Percentiles rank a stretch among this genome's conserved stretches.
These are phyloP conservation scores for Baronia brevicornis DNA, from an alignment of 2,888 invertebrate species.

Conservation along the genomic window DNA sequence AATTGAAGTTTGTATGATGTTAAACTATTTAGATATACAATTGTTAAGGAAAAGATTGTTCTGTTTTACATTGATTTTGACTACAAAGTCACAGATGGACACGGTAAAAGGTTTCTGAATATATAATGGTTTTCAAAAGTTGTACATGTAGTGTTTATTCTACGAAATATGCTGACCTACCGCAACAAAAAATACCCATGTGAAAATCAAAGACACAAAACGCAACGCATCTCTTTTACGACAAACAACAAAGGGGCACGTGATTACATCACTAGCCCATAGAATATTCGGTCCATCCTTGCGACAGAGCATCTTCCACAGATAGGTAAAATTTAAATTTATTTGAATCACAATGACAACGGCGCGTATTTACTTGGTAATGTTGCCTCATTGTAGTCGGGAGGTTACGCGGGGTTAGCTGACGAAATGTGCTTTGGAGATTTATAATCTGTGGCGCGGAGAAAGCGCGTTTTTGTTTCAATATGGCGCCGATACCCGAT, in stretches of 20 bases:
- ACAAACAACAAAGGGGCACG: constrained; percentile 5
- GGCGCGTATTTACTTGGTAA: constrained; percentile 61
- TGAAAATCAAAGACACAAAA: constrained; percentile 1
- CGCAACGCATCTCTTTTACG: not conserved
- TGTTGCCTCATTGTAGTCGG: constrained; percentile 42
- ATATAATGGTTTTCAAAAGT: no score
- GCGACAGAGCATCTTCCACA: constrained; percentile 40
- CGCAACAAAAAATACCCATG: constrained; percentile 8
- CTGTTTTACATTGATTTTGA: no score
- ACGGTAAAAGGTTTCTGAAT: no score
- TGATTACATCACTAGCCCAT: constrained; percentile 36
- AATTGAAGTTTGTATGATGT: no score
- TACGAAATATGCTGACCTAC: constrained; percentile 13
- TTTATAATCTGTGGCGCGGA: constrained; percentile 4
- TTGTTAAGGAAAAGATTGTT: no score
- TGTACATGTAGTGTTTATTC: no score
- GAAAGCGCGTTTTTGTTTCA: constrained; percentile 7
- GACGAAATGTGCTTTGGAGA: constrained; percentile 36
- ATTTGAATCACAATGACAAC: constrained; percentile 64
- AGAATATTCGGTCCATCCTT: constrained; percentile 37
- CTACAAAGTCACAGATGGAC: no score
- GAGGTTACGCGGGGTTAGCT: constrained; percentile 58
- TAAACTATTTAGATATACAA: not conserved
- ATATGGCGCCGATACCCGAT: not conserved
- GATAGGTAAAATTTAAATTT: constrained; percentile 54